These are phyloP conservation scores for Sylvia atricapilla DNA, from an alignment of 2,113 vertebrate genomes.

Conservation along the genomic window DNA sequence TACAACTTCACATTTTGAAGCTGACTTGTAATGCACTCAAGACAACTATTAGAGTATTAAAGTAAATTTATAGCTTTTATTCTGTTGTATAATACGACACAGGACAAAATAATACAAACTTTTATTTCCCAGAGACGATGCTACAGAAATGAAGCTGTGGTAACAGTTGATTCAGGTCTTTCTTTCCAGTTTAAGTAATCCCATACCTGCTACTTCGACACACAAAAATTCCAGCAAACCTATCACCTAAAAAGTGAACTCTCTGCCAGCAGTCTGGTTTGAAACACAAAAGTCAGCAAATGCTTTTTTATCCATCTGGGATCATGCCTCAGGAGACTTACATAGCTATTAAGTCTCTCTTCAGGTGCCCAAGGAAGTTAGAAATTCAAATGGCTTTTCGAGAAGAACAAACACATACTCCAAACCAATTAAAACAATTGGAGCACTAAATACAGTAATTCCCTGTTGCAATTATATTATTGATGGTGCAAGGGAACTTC, in stretches of 20 bases:
- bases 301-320: background rate
- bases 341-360: conserved; percentile 5
- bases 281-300: background rate
- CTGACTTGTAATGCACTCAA: background rate
- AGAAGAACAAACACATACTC: conserved; percentile 41
- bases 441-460: conserved; percentile 24
- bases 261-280: background rate
- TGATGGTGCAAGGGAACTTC: background rate
- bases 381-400: conserved; percentile 33
- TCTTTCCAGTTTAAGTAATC: background rate
- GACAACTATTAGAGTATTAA: background rate
- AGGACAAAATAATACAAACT: background rate
- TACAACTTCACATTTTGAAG: background rate
- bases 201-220: background rate
- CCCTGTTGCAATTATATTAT: conserved; percentile 41
- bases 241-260: background rate
- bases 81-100: background rate
- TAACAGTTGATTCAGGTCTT: background rate
- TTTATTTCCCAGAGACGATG: background rate
- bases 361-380: conserved; percentile 13
- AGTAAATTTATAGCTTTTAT: background rate
- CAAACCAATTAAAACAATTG: conserved; percentile 54
- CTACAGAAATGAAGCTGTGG: background rate
- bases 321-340: background rate
- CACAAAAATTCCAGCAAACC: background rate